Conservation (phyloP, 2,888 invertebrate genomes). For the Xestia ashworthii region DNA sequence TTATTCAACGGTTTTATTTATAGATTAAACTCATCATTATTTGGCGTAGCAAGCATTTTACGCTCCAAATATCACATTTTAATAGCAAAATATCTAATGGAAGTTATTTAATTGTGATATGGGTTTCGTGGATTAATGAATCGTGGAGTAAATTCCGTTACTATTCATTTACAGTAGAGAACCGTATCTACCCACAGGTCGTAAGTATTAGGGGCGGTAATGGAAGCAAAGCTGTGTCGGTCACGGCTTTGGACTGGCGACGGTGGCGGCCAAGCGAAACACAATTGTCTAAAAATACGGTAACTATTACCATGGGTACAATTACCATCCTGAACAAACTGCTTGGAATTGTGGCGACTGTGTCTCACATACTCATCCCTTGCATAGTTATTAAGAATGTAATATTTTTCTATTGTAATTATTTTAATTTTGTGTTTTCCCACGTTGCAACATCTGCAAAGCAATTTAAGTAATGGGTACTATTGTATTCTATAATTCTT, state of each 20-base stretch:
- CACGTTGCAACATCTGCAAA: too few species aligned
- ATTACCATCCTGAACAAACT: slow-evolving; percentile 44
- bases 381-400: too few species aligned
- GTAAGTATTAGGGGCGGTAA: slow-evolving; percentile 49
- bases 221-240: slow-evolving; percentile 59
- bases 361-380: too few species aligned
- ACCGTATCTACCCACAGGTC: neutral
- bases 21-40: neutral
- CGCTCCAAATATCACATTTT: slow-evolving; percentile 7
- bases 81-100: neutral
- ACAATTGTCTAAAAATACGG: slow-evolving; percentile 74
- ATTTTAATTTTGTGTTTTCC: too few species aligned
- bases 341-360: too few species aligned
- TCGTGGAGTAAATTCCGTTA: slow-evolving; percentile 30
- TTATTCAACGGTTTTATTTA: slow-evolving; percentile 5
- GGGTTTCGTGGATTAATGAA: neutral
- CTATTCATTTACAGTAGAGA: slow-evolving; percentile 15
- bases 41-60: slow-evolving; percentile 2
- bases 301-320: slow-evolving; percentile 56
- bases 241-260: slow-evolving; percentile 61
- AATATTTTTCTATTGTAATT: too few species aligned
- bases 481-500: too few species aligned
- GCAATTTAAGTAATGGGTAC: too few species aligned
- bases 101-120: neutral
- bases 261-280: slow-evolving; percentile 69